Evolutionary conservation across 2,113 vertebrate species (phyloP).

Genomic region (Heloderma charlesbogerti): DNA sequence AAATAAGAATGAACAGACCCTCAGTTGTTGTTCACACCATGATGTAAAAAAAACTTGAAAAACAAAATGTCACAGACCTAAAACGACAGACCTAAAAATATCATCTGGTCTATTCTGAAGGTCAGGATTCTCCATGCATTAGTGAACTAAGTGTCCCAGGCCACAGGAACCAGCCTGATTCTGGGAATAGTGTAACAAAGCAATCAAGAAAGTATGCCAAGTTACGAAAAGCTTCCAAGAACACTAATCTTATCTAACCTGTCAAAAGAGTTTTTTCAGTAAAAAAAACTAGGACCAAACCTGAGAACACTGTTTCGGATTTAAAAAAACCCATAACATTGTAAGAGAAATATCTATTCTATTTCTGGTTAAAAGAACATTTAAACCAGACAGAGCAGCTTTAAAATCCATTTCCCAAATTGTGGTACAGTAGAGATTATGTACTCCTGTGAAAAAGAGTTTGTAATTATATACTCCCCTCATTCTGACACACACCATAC

Average conservation of each 20-base stretch:
- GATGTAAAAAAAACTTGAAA: not conserved
- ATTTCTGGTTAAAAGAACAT: not conserved
- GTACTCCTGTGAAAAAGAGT: not conserved
- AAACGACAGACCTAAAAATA: not conserved
- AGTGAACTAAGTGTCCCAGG: not conserved
- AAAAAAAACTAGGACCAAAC: not conserved
- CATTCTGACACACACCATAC: not conserved
- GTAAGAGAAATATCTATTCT: not conserved
- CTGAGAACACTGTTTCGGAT: not conserved
- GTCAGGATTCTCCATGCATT: not conserved
- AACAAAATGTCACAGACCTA: not conserved
- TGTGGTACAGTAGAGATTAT: not conserved
- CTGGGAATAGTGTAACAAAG: not conserved
- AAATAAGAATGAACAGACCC: not conserved
- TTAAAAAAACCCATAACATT: no score
- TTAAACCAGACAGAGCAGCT: not conserved
- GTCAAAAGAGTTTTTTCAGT: not conserved
- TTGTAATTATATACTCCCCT: not conserved
- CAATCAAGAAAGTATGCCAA: not conserved
- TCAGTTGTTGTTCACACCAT: not conserved
- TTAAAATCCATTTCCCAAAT: not conserved
- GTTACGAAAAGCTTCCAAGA: not conserved
- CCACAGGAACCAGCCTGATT: not conserved
- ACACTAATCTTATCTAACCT: not conserved
- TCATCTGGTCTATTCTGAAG: not conserved